Evolutionary conservation across 2,797 vertebrate genomes (phyloP).

Genomic region (Columba guinea): DNA sequence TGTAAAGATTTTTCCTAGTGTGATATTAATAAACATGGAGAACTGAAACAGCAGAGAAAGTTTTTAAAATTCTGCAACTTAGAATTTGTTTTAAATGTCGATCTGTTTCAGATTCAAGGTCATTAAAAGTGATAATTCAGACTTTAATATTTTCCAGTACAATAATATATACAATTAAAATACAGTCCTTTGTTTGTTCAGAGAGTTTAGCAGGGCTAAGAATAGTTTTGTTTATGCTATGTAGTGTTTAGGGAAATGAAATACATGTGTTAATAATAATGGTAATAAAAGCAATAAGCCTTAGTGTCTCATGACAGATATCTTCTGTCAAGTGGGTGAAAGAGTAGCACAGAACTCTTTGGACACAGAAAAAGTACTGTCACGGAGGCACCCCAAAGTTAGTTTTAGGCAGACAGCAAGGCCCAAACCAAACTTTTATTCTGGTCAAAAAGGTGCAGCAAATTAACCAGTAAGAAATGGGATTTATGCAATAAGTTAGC

Average conservation of each 20-base stretch:
- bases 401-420: too few relatives aligned
- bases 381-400: too few relatives aligned
- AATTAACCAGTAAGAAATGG: too few relatives aligned
- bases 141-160: not conserved
- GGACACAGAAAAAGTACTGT: not conserved
- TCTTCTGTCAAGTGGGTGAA: not conserved
- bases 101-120: not conserved
- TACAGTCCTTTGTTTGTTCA: not conserved
- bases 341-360: not conserved
- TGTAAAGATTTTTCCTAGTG: not conserved
- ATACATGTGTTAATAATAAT: not conserved
- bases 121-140: not conserved
- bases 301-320: not conserved
- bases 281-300: not conserved
- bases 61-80: not conserved
- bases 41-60: not conserved
- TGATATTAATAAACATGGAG: not conserved
- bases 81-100: not conserved
- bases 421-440: too few relatives aligned
- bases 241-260: not conserved
- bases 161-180: not conserved
- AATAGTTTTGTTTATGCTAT: not conserved
- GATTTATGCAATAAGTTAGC: too few relatives aligned
- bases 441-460: too few relatives aligned
- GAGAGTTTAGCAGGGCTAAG: not conserved